phyloP scores from a whole-genome alignment of 2,113 vertebrate genomes.

The Larimichthys polyactis region DNA sequence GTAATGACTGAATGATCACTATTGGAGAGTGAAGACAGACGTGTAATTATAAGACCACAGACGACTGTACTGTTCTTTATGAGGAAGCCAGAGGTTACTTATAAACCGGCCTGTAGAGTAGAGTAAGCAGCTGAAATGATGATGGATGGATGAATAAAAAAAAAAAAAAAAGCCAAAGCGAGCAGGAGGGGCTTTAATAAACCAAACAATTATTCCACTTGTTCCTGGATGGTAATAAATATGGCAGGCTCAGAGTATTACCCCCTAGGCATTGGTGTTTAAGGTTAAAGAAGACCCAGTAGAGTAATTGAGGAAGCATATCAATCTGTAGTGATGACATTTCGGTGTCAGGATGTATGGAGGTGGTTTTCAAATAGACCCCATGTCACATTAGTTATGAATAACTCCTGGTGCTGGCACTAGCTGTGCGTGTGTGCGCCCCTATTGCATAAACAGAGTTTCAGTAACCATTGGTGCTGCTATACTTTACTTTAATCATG shows the following conservation, averaged over 20 bases:
- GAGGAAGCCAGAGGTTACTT: constrained; percentile 19
- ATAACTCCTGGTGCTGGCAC: constrained; percentile 11
- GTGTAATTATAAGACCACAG: constrained; percentile 27
- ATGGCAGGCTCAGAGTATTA: constrained; percentile 8
- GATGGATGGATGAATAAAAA: constrained; percentile 47
- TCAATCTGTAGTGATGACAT: constrained; percentile 64
- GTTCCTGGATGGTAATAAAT: not conserved
- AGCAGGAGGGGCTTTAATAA: constrained; percentile 2
- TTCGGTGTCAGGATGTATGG: constrained; percentile 46
- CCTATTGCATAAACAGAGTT: not conserved
- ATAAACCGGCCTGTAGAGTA: constrained; percentile 8
- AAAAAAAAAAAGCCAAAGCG: not conserved
- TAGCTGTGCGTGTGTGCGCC: not conserved
- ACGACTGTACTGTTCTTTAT: constrained; percentile 28
- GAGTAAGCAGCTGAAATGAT: constrained; percentile 31
- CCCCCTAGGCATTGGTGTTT: constrained; percentile 19
- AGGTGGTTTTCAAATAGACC: constrained; percentile 49
- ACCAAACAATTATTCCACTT: constrained; percentile 33
- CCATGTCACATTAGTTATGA: constrained; percentile 48
- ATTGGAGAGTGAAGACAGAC: constrained; percentile 62
- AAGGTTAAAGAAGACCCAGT: constrained; percentile 24
- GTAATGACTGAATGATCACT: constrained; percentile 32
- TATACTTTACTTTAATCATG: not conserved
- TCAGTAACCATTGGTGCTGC: not conserved
- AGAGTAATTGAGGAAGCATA: constrained; percentile 44